These are phyloP conservation scores for Ptilonorhynchus violaceus DNA, from an alignment of 2,113 vertebrate species.

Conservation along the genomic window DNA sequence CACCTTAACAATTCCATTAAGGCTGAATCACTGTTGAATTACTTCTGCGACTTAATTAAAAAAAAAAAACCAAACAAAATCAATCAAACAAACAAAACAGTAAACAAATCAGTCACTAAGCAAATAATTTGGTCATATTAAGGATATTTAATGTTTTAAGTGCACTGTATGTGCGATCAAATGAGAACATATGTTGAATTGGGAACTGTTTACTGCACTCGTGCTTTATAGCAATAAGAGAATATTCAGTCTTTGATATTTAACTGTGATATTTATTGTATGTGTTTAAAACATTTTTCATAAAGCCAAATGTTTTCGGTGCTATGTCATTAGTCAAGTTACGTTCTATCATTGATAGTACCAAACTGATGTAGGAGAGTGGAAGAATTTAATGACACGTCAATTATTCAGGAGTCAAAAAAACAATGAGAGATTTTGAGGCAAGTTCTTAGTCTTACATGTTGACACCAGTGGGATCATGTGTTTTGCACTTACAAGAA, in stretches of 20 bases:
- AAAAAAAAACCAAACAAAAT: not conserved
- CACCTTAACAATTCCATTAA: not conserved
- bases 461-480: not conserved
- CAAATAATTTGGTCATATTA: not conserved
- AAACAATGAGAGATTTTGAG: not conserved
- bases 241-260: not conserved
- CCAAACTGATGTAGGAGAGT: not conserved
- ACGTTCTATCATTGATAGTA: not conserved
- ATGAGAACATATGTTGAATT: not conserved
- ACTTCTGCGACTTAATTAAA: not conserved
- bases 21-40: not conserved
- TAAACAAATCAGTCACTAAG: not conserved
- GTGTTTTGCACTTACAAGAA: not conserved
- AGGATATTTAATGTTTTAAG: not conserved
- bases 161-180: not conserved
- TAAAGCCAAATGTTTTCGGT: not conserved
- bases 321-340: not conserved
- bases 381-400: not conserved
- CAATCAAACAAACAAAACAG: not conserved
- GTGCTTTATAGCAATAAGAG: not conserved
- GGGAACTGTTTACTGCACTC: not conserved
- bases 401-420: not conserved
- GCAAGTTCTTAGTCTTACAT: not conserved
- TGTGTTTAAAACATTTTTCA: not conserved
- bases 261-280: not conserved